phyloP scores from a whole-genome alignment of 2,888 invertebrate species.

The Callimorpha dominula region DNA sequence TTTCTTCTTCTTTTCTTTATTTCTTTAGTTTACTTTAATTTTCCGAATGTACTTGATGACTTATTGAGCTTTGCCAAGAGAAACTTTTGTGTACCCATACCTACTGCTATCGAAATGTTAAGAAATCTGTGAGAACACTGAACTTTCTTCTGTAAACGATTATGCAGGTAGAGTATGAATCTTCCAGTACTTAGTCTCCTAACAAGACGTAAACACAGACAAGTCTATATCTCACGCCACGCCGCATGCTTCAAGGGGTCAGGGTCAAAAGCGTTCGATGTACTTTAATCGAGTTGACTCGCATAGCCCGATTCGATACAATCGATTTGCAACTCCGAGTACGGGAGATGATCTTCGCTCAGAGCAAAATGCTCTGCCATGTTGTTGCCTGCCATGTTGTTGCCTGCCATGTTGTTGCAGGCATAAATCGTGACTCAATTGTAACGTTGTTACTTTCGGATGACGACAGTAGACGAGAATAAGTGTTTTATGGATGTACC shows the following conservation, averaged over 20 bases:
- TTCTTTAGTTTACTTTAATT: no score
- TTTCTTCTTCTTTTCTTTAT: no score
- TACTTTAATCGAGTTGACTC: conserved; percentile 61
- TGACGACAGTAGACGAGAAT: conserved; percentile 37
- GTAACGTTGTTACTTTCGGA: conserved; percentile 39
- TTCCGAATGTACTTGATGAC: background rate
- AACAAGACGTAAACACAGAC: conserved; percentile 64
- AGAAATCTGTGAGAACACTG: background rate
- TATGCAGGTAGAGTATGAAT: conserved; percentile 32
- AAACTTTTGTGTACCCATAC: background rate
- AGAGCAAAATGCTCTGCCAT: conserved; percentile 52
- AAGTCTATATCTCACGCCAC: conserved; percentile 62
- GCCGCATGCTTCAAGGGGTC: conserved; percentile 56
- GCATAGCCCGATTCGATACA: conserved; percentile 57
- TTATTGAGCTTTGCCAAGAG: background rate
- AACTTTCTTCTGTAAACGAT: background rate
- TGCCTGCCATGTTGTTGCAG: conserved; percentile 45
- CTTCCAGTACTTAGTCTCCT: conserved; percentile 34
- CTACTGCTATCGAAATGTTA: background rate
- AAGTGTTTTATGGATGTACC: conserved; percentile 32
- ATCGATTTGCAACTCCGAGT: conserved; percentile 64
- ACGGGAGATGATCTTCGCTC: conserved; percentile 54
- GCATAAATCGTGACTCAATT: conserved; percentile 55
- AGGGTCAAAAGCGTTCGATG: conserved; percentile 70
- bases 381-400: no score